Evolutionary conservation across 2,797 vertebrate genomes (phyloP).

Genomic region (Lacerta viridis): DNA sequence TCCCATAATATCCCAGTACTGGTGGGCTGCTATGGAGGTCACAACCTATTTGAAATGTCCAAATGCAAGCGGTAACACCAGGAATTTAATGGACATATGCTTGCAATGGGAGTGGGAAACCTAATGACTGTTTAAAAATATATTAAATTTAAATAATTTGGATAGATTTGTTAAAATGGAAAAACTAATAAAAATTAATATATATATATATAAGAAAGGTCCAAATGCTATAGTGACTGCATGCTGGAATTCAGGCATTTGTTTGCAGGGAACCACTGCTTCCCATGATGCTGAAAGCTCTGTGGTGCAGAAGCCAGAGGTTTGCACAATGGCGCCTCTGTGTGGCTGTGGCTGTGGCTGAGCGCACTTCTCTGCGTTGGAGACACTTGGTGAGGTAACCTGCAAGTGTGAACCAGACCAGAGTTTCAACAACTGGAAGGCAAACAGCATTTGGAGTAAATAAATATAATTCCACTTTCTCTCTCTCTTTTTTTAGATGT

Average conservation of each 20-base stretch:
- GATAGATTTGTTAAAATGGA: no score
- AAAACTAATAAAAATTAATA: no score
- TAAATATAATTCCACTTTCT: neutral
- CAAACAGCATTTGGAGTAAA: neutral
- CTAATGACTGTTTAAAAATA: no score
- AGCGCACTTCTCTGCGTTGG: neutral
- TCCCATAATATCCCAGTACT: neutral
- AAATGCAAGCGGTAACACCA: neutral
- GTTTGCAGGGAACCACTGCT: neutral
- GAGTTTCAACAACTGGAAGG: neutral
- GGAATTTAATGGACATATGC: no score
- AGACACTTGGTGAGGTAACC: neutral
- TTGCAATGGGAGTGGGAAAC: no score
- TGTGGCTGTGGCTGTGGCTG: neutral
- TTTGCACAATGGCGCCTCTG: neutral
- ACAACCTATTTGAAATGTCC: neutral
- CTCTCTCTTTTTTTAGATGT: conserved; percentile 80
- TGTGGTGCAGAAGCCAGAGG: neutral
- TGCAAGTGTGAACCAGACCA: neutral
- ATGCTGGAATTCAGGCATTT: neutral
- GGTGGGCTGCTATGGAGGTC: neutral
- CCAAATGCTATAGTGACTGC: neutral
- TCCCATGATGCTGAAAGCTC: neutral
- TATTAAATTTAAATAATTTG: no score
- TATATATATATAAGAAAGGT: neutral